Evolutionary conservation across 53 echinoderm and acorn worm genomes (phyloP), one percentile per base, ranked within the genome.

Genomic region (Zoroaster sp.): DNA sequence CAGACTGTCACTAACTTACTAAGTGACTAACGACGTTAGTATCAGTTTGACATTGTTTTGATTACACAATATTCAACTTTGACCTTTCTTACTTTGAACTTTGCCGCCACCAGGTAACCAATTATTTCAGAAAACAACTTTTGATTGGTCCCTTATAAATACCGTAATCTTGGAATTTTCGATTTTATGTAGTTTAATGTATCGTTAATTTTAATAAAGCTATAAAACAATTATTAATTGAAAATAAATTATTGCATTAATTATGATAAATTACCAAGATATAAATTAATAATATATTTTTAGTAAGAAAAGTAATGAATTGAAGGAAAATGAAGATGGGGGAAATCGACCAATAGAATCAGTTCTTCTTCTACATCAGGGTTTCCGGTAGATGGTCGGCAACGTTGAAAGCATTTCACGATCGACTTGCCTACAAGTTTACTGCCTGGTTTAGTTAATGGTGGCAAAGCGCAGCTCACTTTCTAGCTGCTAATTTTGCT

Each of bases 41-140:
- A 1, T 39, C 18, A 6, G 59, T n/a, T 35, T 36, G 12, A 32
- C 47, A 7, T 47, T 85, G 85, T 85, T 85, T 40, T 85, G 85
- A 71, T 85, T 85, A 47, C 52, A 47, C 52, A 71, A 85, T 38
- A 34, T 14, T 85, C 70, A 85, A 39, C 85, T 85, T 85, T 85
- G 85, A 85, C 70, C 85, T 85, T 69, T 85, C 30, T 42, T 21
- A 47, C 85, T 85, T 85, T 85, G 71, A 85, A 85, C 85, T 85
- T 85, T 85, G 70, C 85, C 85, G 51, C 71, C 85, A 72, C 72
- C 42, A 71, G 85, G 70, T 25, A 71, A 46, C 18, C 47, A 38
- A 49, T 34, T 12, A 4, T 37, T 25, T 46, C 0, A 72, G 15
- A 70, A 18, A 85, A 21, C 46, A 8, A 18, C 13, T 52, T 71